phyloP scores from a whole-genome alignment of 2,888 invertebrate genomes.

The Apodemia zela region DNA sequence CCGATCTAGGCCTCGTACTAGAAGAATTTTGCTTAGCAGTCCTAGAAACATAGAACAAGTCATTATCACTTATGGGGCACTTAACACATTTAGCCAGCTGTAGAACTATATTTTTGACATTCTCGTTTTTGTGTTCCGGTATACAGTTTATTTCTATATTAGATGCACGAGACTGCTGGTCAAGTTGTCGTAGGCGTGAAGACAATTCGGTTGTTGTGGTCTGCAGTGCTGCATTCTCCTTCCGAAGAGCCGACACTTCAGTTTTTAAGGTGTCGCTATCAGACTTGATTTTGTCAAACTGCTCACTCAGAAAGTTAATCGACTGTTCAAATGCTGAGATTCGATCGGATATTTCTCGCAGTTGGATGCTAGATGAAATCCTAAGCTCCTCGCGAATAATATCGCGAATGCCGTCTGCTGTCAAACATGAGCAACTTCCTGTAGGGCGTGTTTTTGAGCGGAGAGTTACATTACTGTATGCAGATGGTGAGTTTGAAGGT shows the following conservation, averaged over 20 bases:
- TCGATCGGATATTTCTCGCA: background rate
- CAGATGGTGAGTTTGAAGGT: background rate
- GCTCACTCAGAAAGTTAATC: background rate
- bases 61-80: background rate
- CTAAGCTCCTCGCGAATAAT: background rate
- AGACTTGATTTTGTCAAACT: background rate
- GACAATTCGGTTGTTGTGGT: background rate
- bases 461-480: background rate
- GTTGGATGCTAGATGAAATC: background rate
- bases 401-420: background rate
- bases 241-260: background rate
- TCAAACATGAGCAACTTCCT: background rate
- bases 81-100: conserved; percentile 1
- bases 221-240: background rate
- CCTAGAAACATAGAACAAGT: background rate
- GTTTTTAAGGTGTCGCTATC: background rate
- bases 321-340: background rate
- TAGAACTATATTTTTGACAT: conserved; percentile 2
- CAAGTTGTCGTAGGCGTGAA: background rate
- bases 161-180: background rate
- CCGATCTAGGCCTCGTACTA: background rate
- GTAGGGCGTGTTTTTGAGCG: background rate
- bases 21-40: background rate
- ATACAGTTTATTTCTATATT: background rate
- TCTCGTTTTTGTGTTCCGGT: background rate